phyloP scores from a whole-genome alignment of 2,797 vertebrate species.

The Urophycis tenuis region DNA sequence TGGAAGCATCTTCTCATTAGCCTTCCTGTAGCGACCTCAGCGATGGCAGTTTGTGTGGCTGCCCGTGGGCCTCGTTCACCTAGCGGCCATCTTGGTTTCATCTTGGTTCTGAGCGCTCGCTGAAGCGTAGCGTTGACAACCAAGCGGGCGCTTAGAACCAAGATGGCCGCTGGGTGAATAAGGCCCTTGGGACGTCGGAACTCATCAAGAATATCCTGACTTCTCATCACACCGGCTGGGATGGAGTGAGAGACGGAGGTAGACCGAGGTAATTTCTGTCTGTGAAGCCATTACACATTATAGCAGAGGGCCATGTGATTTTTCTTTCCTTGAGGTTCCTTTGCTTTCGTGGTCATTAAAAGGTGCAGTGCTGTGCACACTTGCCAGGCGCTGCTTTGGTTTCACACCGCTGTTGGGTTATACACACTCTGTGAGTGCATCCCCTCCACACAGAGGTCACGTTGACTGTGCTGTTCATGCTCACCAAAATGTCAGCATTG shows the following conservation, averaged over 20 bases:
- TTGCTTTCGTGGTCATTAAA: neutral
- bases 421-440: neutral
- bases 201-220: neutral
- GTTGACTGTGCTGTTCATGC: neutral
- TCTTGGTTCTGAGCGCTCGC: neutral
- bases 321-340: too few relatives aligned
- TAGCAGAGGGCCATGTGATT: constrained; percentile 15
- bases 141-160: neutral
- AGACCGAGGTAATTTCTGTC: constrained; percentile 56
- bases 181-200: neutral
- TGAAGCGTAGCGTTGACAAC: neutral
- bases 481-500: neutral
- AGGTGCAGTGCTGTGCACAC: neutral
- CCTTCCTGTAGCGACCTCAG: neutral
- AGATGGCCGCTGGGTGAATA: neutral
- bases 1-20: neutral
- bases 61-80: neutral
- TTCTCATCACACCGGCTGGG: neutral
- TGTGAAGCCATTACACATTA: constrained; percentile 47
- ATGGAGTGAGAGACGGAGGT: constrained; percentile 18
- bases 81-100: neutral
- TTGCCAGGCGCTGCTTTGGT: neutral
- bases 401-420: neutral
- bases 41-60: neutral
- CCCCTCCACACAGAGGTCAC: neutral